Base-by-base conservation (phyloP, 2,797 vertebrate genomes). In the Sebastolobus alascanus region DNA sequence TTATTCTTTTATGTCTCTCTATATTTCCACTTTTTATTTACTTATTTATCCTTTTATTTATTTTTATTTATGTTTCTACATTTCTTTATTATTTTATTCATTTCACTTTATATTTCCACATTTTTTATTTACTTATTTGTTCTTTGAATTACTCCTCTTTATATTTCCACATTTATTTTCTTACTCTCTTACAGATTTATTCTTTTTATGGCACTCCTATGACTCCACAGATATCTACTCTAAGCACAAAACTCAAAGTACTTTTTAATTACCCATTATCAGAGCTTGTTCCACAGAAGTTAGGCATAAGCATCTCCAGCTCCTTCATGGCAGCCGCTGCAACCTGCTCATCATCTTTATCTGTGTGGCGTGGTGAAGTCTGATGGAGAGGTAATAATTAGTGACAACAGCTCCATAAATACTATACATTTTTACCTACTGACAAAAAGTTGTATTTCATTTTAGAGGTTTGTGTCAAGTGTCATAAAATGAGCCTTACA, bases 251-350 rank as follows among this genome's bases (percentile, higher is more conserved):
- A n/a, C 12, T 46, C 43, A 0, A 37, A 37, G 0, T 37, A 37
- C 1, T 22, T 31, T 94, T 93, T 0, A 54, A 22, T 54, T 14
- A 89, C 89, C 82, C 84, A 52, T 92, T 88, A 3, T 94, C 94
- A 13, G 91, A 92, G 82, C 91, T 90, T 3, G 94, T 81, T 18
- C 79, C 93, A 66, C 94, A 93, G 3, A 92, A 91, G 4, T 91
- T 95, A 0, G 97, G 97, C 97, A 97, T 97, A 0, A 98, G 93
- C 87, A 97, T 97, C 92, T 97, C 97, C 1, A 98, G 94, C 59
- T 98, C 96, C 67, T 97, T 97, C 79, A 98, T 95, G 14, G 97
- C 97, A 73, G 97, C 96, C 20, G 96, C 97, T 4, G 97, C 97
- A 0, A 99, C 96, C 60, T 96, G 97, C 73, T 97, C 95, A 8